phyloP scores from a whole-genome alignment of 2,113 vertebrate genomes.

The human region GRCh38 chr7:40090001-40090500 shows the following conservation, averaged over 20 bases:
- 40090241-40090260: not conserved
- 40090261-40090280: not conserved
- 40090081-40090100: not conserved
- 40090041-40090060: not conserved
- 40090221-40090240: not conserved
- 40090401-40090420: no score
- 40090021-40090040: not conserved
- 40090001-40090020: conserved; percentile 3
- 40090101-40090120: not conserved
- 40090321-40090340: not conserved
- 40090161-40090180: not conserved
- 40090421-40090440: no score
- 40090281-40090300: conserved; percentile 19
- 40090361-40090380: not conserved
- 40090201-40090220: not conserved
- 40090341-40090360: not conserved
- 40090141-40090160: not conserved
- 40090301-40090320: not conserved
- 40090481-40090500: no score
- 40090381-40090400: no score
- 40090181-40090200: not conserved
- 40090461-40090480: no score
- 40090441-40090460: no score
- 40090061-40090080: not conserved
- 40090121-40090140: not conserved